A percentile compares a stretch with the other conserved stretches of the same genome.
Conservation (phyloP, 2,113 vertebrate species). For the Cardinalis cardinalis region DNA sequence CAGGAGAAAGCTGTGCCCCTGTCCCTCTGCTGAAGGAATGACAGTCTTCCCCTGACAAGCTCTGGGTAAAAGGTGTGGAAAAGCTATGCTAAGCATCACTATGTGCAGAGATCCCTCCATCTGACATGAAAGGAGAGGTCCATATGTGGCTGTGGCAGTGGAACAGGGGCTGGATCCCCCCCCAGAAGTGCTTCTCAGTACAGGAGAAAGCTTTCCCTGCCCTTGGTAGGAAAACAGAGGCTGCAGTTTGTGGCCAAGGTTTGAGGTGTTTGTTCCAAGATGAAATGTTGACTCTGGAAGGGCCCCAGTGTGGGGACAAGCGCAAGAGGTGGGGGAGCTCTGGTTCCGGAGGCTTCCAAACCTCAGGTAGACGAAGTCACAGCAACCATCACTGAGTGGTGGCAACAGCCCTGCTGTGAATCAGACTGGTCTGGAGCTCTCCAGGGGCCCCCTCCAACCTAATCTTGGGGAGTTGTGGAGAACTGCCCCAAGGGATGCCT, state of each 20-base stretch:
- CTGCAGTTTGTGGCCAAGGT: not conserved
- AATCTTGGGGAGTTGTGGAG: not conserved
- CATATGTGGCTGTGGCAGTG: not conserved
- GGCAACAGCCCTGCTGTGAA: not conserved
- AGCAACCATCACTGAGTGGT: not conserved
- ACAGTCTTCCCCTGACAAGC: not conserved
- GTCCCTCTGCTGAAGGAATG: not conserved
- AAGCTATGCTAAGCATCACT: not conserved
- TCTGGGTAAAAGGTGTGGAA: not conserved
- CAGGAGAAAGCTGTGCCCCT: not conserved
- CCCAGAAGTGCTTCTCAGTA: not conserved
- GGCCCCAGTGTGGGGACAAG: not conserved
- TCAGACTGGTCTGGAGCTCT: not conserved
- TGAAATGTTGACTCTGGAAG: not conserved
- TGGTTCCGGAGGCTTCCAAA: not conserved
- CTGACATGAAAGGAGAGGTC: not conserved
- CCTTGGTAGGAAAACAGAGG: not conserved
- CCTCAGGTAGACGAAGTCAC: not conserved
- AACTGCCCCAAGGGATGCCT: not conserved
- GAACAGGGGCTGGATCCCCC: not conserved
- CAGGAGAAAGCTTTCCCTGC: not conserved
- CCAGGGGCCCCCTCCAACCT: not conserved
- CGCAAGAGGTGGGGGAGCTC: not conserved
- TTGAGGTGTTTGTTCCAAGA: not conserved
- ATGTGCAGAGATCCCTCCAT: not conserved